A percentile compares a stretch with the other conserved stretches of the same genome.
Evolutionary conservation across 1,140 invertebrate genomes (phyloP).

Genomic region (Drosophila suzukii): DNA sequence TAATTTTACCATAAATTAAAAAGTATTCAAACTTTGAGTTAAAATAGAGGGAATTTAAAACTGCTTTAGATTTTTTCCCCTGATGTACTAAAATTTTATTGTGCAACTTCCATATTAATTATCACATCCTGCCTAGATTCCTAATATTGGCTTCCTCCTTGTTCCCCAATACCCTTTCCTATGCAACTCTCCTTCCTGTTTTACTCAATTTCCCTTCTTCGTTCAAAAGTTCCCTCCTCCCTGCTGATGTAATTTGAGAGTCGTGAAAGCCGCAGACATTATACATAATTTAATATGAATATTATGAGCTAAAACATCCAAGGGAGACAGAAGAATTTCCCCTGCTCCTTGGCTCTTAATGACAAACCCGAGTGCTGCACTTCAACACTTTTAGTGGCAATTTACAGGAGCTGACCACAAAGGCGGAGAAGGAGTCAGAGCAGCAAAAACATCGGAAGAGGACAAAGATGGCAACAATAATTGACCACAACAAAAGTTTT

Average conservation of each 20-base stretch:
- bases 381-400: conserved; percentile 82
- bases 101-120: not conserved
- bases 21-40: too few relatives aligned
- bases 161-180: conserved; percentile 15
- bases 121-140: conserved; percentile 6
- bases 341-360: conserved; percentile 46
- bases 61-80: too few relatives aligned
- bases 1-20: too few relatives aligned
- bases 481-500: conserved; percentile 65
- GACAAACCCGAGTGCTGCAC: conserved; percentile 71
- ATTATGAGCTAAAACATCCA: conserved; percentile 58
- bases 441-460: conserved; percentile 14
- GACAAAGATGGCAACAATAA: conserved; percentile 48
- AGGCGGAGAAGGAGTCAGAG: conserved; percentile 9
- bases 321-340: not conserved
- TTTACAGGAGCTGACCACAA: conserved; percentile 81
- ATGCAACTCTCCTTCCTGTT: conserved; percentile 11
- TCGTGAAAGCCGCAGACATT: conserved; percentile 74
- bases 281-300: conserved; percentile 81
- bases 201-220: conserved; percentile 3
- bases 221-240: conserved; percentile 19
- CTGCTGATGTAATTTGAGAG: conserved; percentile 71
- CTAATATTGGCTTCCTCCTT: conserved; percentile 1
- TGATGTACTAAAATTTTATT: too few relatives aligned
- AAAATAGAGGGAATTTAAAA: too few relatives aligned